These are phyloP conservation scores for Linnaemya vulpina DNA, from an alignment of 2,888 invertebrate species.

Conservation along the genomic window DNA sequence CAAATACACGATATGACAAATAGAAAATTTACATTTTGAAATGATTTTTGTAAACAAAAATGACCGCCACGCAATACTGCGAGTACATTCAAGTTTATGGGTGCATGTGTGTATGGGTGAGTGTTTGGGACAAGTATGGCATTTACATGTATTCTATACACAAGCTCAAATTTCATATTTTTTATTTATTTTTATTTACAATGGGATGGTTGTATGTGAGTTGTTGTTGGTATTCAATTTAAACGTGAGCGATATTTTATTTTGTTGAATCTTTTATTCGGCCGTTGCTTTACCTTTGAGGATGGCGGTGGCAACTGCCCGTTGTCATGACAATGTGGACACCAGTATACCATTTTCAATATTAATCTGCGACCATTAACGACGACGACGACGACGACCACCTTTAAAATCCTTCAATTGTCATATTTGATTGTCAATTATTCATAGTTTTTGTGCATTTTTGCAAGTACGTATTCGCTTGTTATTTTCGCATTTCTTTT, in stretches of 20 bases:
- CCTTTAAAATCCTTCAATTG: slow-evolving; percentile 61
- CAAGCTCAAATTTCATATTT: slow-evolving; percentile 16
- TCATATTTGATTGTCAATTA: slow-evolving; percentile 56
- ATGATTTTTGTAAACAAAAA: slow-evolving; percentile 57
- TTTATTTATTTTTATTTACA: slow-evolving; percentile 5
- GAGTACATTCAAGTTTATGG: too few relatives aligned
- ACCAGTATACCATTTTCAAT: slow-evolving; percentile 77
- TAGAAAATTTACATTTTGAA: slow-evolving; percentile 38
- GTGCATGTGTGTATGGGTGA: not conserved
- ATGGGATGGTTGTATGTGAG: slow-evolving; percentile 1
- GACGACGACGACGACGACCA: too few relatives aligned
- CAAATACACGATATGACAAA: slow-evolving; percentile 41
- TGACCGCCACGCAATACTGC: slow-evolving; percentile 36
- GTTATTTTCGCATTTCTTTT: slow-evolving; percentile 13
- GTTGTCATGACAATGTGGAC: slow-evolving; percentile 80
- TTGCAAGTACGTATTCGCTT: not conserved
- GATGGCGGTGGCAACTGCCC: slow-evolving; percentile 78
- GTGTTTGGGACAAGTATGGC: not conserved
- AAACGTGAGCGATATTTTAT: not conserved
- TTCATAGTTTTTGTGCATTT: slow-evolving; percentile 41
- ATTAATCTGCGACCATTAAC: slow-evolving; percentile 60
- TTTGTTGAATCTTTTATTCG: slow-evolving; percentile 16
- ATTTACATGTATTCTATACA: not conserved
- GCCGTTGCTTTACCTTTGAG: slow-evolving; percentile 76
- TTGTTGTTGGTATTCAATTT: slow-evolving; percentile 9